Conservation (phyloP, 2,113 vertebrate species). For the Henicopernis longicauda region DNA sequence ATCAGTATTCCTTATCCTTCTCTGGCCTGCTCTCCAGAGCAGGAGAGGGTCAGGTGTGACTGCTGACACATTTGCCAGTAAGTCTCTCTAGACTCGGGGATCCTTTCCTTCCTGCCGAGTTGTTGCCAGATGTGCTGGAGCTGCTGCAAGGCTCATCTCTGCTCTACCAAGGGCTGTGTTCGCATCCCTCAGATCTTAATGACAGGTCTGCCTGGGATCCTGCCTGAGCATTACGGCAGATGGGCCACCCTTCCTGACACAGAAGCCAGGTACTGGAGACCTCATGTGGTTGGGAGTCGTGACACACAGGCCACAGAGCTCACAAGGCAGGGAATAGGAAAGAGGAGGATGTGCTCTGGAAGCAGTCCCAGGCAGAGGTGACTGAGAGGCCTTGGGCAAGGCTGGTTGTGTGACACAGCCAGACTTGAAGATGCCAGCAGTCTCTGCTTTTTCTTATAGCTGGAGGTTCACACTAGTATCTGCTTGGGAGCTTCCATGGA, state of each 20-base stretch:
- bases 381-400: neutral
- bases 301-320: neutral
- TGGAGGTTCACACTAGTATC: neutral
- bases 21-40: neutral
- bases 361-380: neutral
- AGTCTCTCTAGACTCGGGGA: neutral
- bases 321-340: neutral
- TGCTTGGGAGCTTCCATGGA: neutral
- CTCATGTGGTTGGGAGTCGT: accelerated
- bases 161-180: neutral
- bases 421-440: neutral
- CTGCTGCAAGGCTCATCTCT: neutral
- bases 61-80: accelerated
- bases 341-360: neutral
- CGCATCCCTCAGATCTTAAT: neutral
- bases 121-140: neutral
- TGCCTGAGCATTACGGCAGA: accelerated
- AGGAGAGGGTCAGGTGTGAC: neutral
- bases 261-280: neutral
- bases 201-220: neutral
- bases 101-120: neutral
- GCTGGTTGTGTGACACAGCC: accelerated
- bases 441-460: neutral
- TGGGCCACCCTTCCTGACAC: neutral
- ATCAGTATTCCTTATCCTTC: neutral